A percentile compares a stretch with the other conserved stretches of the same genome.
phyloP scores from a whole-genome alignment of 92 coral and sea anemone species.

The Pocillopora grandis region DNA sequence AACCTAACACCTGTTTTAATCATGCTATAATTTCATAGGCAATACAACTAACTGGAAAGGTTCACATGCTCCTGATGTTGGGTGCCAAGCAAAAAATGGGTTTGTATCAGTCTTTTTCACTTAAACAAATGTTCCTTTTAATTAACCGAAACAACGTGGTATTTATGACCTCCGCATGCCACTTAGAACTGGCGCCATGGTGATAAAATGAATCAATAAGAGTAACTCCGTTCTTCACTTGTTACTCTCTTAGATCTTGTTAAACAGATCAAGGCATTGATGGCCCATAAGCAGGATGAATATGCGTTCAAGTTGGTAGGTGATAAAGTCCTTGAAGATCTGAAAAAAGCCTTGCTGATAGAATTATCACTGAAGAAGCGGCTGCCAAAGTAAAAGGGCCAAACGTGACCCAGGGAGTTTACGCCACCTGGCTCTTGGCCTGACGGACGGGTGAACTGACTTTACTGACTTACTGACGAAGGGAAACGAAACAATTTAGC shows the following conservation, averaged over 20 bases:
- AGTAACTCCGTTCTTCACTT: no score
- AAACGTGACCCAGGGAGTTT: not conserved
- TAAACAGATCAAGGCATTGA: not conserved
- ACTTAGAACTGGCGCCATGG: no score
- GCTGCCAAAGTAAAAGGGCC: not conserved
- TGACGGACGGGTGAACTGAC: no score
- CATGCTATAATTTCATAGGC: not conserved
- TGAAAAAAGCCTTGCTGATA: not conserved
- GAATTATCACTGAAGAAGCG: not conserved
- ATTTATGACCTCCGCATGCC: no score
- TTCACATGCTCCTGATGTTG: not conserved
- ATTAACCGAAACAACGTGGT: no score
- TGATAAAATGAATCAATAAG: no score
- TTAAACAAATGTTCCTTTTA: not conserved
- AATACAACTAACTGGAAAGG: not conserved
- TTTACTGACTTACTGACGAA: no score
- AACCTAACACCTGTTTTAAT: no score
- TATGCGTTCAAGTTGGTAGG: conserved; percentile 1
- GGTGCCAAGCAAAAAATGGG: not conserved
- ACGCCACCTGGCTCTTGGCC: not conserved
- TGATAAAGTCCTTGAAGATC: not conserved
- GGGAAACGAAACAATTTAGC: no score
- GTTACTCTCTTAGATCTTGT: no score
- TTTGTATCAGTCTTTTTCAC: not conserved
- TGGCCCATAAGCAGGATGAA: not conserved